Percentiles rank a stretch among this genome's conserved stretches.
These are phyloP conservation scores for Ptychodera flava DNA, from an alignment of 35 echinoderm and acorn worm genomes.

Conservation along the genomic window DNA sequence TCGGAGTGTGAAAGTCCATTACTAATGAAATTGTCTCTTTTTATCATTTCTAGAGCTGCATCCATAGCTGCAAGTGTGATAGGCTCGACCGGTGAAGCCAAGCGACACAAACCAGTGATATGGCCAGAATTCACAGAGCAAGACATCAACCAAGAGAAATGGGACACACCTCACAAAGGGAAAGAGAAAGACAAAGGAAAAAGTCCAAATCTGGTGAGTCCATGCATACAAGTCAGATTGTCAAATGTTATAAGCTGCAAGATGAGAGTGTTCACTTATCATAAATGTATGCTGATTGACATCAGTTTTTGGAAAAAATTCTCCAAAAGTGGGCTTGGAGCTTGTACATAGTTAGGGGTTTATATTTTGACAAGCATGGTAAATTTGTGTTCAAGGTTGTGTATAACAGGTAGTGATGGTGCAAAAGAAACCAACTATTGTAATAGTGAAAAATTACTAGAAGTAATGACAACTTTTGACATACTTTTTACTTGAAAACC, in stretches of 20 bases:
- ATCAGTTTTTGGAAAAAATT: neutral
- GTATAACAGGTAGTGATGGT: neutral
- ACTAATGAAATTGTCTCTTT: too few relatives aligned
- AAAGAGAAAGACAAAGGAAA: slow-evolving; percentile 99
- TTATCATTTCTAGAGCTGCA: slow-evolving; percentile 83
- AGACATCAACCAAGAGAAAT: slow-evolving; percentile 97
- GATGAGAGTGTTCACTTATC: neutral
- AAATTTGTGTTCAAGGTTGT: neutral
- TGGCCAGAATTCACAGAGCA: slow-evolving; percentile 96
- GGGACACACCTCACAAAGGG: slow-evolving; percentile 92
- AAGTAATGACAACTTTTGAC: too few relatives aligned
- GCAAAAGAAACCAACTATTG: too few relatives aligned
- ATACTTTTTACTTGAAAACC: too few relatives aligned
- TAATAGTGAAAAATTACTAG: too few relatives aligned
- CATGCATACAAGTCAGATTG: neutral
- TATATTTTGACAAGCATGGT: neutral
- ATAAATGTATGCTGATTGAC: neutral
- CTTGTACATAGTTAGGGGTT: neutral
- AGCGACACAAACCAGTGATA: slow-evolving; percentile 83
- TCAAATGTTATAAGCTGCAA: neutral
- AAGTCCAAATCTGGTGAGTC: slow-evolving; percentile 86
- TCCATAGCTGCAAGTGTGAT: slow-evolving; percentile 94
- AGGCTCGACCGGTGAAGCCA: slow-evolving; percentile 68
- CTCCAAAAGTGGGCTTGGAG: neutral
- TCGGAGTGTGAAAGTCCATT: too few relatives aligned